These are phyloP conservation scores for Diloba caeruleocephala DNA, from an alignment of 2,888 invertebrate genomes.

Conservation along the genomic window DNA sequence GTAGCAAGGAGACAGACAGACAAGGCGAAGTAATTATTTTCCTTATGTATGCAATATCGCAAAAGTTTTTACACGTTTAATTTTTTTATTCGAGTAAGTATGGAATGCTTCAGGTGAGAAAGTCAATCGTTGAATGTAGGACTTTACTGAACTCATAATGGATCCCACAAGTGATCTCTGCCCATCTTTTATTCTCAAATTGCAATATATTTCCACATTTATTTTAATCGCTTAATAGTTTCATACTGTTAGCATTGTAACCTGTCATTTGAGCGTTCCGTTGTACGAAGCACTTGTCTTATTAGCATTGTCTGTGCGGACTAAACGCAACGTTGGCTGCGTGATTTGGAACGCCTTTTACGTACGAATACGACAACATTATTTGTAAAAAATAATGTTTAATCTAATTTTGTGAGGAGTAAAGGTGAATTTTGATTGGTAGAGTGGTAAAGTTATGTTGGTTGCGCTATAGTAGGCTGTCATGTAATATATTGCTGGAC, in stretches of 20 bases:
- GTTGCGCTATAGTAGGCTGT: conserved; percentile 62
- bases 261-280: conserved; percentile 76
- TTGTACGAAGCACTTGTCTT: conserved; percentile 76
- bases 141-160: no score
- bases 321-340: conserved; percentile 72
- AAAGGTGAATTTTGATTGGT: conserved; percentile 36
- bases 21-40: no score
- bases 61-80: no score
- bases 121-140: no score
- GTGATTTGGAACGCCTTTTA: conserved; percentile 81
- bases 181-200: background rate
- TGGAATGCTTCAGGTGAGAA: no score
- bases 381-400: conserved; percentile 24
- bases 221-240: conserved; percentile 39
- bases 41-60: no score
- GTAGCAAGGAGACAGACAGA: no score
- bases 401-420: conserved; percentile 29
- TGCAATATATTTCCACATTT: conserved; percentile 16
- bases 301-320: conserved; percentile 79
- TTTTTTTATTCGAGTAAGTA: no score
- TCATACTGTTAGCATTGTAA: conserved; percentile 64
- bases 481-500: conserved; percentile 67
- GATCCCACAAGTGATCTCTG: no score
- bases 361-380: conserved; percentile 62
- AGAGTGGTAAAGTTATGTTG: conserved; percentile 22